Base-by-base conservation (phyloP, 2,888 invertebrate species). In the Leptinotarsa tumamoca region DNA sequence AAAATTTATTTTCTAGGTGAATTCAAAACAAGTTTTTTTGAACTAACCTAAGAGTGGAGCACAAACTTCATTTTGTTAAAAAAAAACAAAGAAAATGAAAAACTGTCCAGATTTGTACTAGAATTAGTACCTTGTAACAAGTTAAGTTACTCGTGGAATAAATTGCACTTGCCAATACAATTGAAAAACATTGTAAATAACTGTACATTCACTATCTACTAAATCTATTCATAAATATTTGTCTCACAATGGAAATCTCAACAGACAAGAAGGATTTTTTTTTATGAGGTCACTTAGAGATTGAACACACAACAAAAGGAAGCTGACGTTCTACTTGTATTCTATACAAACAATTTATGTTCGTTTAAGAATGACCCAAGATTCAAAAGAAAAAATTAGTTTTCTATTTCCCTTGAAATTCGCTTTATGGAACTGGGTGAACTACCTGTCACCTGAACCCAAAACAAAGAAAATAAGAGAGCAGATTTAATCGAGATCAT, bases 201-300 rank as follows among this genome's bases (percentile, higher is more conserved):
- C 63, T 63, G 63, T 63, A 63, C 63, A 63, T 10, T 33, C 4
- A 43, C 4, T 63, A 43, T 4, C 21, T n/a, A 5, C 0, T 33
- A 3, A 58, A 33, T 63, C 63, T 63, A 63, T 33, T 27, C 43
- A 63, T 63, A 63, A 27, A 63, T 63, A 63, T 33, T n/a, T 63
- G 18, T 4, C 33, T 63, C 14, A 33, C 17, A 33, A 7, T 63
- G 5, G 14, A 63, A 63, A 13, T 43, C 17, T 33, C 33, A 27
- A 10, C n/a, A 14, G 13, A 43, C 43, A 63, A n/a, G 63, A 63
- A 43, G 13, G n/a, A 33, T 17, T 15, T 17, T 17, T 52, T 18
- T 18, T 18, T 18, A 18, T 52, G 52, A 43, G 43, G 7, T 43
- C 43, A 43, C 0, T 43, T 43, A 43, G 10, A 3, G 43, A 43